These are phyloP conservation scores for Sinocyclocheilus anophthalmus DNA, from an alignment of 2,113 vertebrate species.

Conservation along the genomic window DNA sequence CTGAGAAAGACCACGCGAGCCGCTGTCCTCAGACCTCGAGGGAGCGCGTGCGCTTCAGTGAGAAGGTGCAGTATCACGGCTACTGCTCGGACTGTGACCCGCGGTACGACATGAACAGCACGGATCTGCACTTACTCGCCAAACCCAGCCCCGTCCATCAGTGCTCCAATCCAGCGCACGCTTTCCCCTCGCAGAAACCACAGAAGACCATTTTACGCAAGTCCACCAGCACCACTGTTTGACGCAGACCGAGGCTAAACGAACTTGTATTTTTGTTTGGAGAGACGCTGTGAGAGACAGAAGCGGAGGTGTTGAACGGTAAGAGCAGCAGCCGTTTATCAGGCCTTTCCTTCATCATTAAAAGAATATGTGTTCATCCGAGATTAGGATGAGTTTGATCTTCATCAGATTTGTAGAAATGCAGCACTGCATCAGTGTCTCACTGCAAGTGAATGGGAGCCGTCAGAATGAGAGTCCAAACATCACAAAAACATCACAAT, in stretches of 20 bases:
- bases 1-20: conserved; percentile 71
- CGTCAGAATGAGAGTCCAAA: no score
- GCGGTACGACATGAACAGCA: no score
- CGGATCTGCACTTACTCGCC: conserved; percentile 80
- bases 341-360: neutral
- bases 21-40: conserved; percentile 82
- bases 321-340: neutral
- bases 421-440: no score
- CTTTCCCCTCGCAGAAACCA: conserved; percentile 84
- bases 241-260: conserved; percentile 69
- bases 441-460: no score
- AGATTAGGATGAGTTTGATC: no score
- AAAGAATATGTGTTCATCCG: neutral
- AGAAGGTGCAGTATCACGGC: conserved; percentile 95
- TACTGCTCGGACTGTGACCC: conserved; percentile 90
- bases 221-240: conserved; percentile 97
- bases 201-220: conserved; percentile 98
- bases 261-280: conserved; percentile 48
- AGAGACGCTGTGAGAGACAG: no score
- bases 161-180: conserved; percentile 10
- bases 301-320: neutral
- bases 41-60: conserved; percentile 91
- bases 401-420: no score
- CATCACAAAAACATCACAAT: no score
- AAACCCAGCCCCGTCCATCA: conserved; percentile 82